These are phyloP conservation scores for Epinotia brunnichana DNA, from an alignment of 2,888 invertebrate species.

Conservation along the genomic window DNA sequence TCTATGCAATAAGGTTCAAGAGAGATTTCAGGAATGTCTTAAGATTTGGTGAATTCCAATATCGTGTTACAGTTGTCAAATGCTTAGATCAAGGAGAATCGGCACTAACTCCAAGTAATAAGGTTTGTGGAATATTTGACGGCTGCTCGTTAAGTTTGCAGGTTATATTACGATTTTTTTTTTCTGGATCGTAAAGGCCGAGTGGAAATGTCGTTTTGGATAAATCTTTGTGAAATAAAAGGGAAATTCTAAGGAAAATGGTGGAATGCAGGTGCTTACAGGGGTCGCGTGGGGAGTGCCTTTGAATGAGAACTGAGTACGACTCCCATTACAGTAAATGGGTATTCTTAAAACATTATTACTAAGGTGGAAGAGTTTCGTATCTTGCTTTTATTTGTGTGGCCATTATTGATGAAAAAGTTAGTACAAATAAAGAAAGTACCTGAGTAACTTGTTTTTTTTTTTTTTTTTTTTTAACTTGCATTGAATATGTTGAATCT, in stretches of 20 bases:
- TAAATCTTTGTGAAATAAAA: conserved; percentile 41
- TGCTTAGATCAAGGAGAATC: conserved; percentile 33
- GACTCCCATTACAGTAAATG: conserved; percentile 11
- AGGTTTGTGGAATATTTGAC: conserved; percentile 17
- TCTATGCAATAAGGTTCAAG: background rate
- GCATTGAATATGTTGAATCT: no score
- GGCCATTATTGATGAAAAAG: no score
- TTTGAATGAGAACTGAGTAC: conserved; percentile 16
- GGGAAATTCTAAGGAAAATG: conserved; percentile 26
- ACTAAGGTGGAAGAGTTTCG: no score
- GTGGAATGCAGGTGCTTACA: conserved; percentile 39
- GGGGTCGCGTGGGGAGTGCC: conserved; percentile 22
- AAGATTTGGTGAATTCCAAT: conserved; percentile 17
- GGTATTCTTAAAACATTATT: conserved; percentile 30
- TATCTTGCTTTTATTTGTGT: no score
- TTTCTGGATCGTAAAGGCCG: conserved; percentile 31
- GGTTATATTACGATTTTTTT: conserved; percentile 29
- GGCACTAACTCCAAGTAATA: conserved; percentile 13
- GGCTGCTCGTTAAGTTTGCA: conserved; percentile 19
- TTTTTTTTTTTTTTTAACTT: no score
- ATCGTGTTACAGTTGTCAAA: conserved; percentile 38
- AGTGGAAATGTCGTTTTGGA: conserved; percentile 42
- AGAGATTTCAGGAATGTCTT: background rate
- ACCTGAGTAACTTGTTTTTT: no score
- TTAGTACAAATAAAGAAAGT: no score